Conservation (phyloP, 2,888 invertebrate species). For the Morpho deidamia region DNA sequence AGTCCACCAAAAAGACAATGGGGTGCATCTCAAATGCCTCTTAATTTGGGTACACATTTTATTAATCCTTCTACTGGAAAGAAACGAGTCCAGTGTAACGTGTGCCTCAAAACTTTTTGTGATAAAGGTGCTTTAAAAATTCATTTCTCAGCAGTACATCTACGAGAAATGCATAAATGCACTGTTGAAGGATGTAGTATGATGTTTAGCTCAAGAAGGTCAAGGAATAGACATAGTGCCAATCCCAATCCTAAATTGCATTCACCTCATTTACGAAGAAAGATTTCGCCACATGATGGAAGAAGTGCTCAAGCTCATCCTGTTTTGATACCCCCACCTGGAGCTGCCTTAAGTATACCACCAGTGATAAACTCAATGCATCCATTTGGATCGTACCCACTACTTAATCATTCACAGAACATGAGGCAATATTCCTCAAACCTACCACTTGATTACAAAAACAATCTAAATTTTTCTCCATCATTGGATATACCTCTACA, state of each 20-base stretch:
- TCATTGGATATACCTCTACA: constrained; percentile 54
- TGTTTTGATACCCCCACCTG: constrained; percentile 85
- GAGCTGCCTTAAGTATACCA: constrained; percentile 80
- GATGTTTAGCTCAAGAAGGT: constrained; percentile 98
- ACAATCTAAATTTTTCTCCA: constrained; percentile 54
- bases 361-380: constrained; percentile 84
- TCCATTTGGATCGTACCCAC: constrained; percentile 88
- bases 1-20: constrained; percentile 89
- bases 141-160: constrained; percentile 98
- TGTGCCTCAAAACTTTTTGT: constrained; percentile 99
- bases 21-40: constrained; percentile 86
- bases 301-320: constrained; percentile 92
- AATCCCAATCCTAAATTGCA: constrained; percentile 99
- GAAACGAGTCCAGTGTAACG: constrained; percentile 98
- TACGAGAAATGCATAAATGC: constrained; percentile 99
- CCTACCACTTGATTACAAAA: constrained; percentile 72
- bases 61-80: constrained; percentile 96
- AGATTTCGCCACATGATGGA: constrained; percentile 96
- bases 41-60: constrained; percentile 92
- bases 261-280: constrained; percentile 94
- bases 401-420: constrained; percentile 84
- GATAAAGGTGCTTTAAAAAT: constrained; percentile 99
- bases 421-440: constrained; percentile 76
- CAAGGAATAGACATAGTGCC: constrained; percentile 97
- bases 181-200: constrained; percentile 99